Conservation (phyloP, 30 jellyfish, hydroid and myxozoan genomes). For the Hydra vulgaris region DNA sequence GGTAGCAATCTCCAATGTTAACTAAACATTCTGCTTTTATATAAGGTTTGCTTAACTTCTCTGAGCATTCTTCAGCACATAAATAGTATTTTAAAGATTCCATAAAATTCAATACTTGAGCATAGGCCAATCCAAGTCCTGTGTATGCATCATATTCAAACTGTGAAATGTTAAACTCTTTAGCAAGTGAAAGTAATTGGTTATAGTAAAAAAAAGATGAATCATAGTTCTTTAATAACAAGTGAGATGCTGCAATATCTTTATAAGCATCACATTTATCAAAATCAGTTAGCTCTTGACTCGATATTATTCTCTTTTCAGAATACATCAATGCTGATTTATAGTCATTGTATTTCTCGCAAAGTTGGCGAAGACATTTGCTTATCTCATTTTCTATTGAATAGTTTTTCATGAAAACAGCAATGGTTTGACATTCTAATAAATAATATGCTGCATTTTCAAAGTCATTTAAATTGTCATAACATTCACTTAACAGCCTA, state of each 20-base stretch:
- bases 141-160: slow-evolving; percentile 51
- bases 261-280: slow-evolving; percentile 59
- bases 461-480: slow-evolving; percentile 20
- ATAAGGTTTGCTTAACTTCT: slow-evolving; percentile 32
- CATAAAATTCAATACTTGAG: slow-evolving; percentile 35
- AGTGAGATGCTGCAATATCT: slow-evolving; percentile 65
- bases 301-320: slow-evolving; percentile 70
- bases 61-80: slow-evolving; percentile 44
- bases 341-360: slow-evolving; percentile 36
- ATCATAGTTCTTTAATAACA: slow-evolving; percentile 47
- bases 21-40: slow-evolving; percentile 45
- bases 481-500: slow-evolving; percentile 59
- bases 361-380: slow-evolving; percentile 33
- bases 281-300: slow-evolving; percentile 55
- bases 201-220: slow-evolving; percentile 66
- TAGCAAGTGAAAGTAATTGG: slow-evolving; percentile 40
- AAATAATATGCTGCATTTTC: slow-evolving; percentile 46
- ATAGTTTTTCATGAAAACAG: slow-evolving; percentile 18
- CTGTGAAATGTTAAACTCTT: slow-evolving; percentile 23
- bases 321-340: slow-evolving; percentile 75
- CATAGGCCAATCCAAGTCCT: slow-evolving; percentile 71
- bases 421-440: slow-evolving; percentile 39
- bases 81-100: slow-evolving; percentile 42
- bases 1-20: slow-evolving; percentile 51
- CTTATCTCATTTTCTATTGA: slow-evolving; percentile 61